Conservation (phyloP, 92 coral and sea anemone species). For the Umimayanthus kanabou region DNA sequence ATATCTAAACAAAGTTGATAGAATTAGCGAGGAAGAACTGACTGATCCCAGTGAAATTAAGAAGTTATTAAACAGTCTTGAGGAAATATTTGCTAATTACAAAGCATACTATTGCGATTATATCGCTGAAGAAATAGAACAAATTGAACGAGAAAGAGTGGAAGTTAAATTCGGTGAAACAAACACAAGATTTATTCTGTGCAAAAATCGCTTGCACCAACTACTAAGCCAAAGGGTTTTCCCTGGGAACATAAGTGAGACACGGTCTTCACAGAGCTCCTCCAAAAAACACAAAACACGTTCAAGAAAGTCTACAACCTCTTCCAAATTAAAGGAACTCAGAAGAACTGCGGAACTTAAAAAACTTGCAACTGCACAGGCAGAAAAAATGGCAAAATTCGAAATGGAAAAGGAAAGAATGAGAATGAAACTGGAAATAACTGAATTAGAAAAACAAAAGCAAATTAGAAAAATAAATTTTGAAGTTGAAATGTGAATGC, state of each 20-base stretch:
- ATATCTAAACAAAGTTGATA: background rate
- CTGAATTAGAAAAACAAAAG: slow-evolving; percentile 3
- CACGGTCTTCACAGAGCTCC: background rate
- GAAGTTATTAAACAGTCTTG: background rate
- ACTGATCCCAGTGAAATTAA: background rate
- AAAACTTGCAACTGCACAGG: slow-evolving; percentile 8
- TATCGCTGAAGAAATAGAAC: background rate
- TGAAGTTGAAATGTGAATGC: background rate
- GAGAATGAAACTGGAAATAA: slow-evolving; percentile 16
- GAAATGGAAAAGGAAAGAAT: slow-evolving; percentile 20
- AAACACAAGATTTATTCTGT: background rate
- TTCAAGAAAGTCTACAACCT: background rate
- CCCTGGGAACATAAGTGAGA: background rate
- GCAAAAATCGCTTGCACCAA: background rate
- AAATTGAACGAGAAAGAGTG: background rate
- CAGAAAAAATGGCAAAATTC: background rate
- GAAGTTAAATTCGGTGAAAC: background rate
- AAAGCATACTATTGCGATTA: background rate
- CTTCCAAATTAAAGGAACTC: background rate
- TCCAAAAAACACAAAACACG: background rate
- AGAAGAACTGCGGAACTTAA: background rate
- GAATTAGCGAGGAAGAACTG: background rate
- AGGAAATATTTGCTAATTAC: background rate
- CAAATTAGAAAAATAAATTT: too few species aligned
- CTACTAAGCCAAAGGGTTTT: too few species aligned